These are phyloP conservation scores for Drosophila pachea DNA, from an alignment of 1,140 invertebrate genomes.

Conservation along the genomic window DNA sequence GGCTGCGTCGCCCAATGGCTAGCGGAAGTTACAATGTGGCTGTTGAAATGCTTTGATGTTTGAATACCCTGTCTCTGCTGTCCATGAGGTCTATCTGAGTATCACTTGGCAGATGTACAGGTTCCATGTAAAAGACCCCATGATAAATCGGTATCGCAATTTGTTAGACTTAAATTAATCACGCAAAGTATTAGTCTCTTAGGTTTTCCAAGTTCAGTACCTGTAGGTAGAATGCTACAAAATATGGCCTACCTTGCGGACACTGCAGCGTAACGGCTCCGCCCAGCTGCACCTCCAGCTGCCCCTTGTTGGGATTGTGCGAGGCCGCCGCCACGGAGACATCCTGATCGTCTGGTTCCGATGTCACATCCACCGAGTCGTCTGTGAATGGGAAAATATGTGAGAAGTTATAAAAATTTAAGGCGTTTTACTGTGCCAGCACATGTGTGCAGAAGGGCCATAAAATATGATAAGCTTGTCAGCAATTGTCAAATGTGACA, in stretches of 20 bases:
- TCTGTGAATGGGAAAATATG: slow-evolving; percentile 78
- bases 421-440: slow-evolving; percentile 16
- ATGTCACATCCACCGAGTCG: slow-evolving; percentile 82
- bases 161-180: too few species aligned
- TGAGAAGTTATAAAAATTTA: slow-evolving; percentile 37
- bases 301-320: slow-evolving; percentile 80
- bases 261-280: slow-evolving; percentile 91
- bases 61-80: too few species aligned
- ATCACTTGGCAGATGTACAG: too few species aligned
- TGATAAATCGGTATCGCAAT: too few species aligned
- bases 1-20: slow-evolving; percentile 10
- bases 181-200: too few species aligned
- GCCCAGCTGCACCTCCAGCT: slow-evolving; percentile 89
- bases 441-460: slow-evolving; percentile 11
- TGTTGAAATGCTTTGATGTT: slow-evolving; percentile 42
- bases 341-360: slow-evolving; percentile 80
- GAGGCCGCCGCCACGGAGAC: slow-evolving; percentile 77
- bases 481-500: slow-evolving; percentile 69
- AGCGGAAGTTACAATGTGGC: not conserved
- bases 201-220: too few species aligned
- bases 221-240: too few species aligned
- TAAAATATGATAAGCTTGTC: slow-evolving; percentile 51
- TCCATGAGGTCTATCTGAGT: too few species aligned
- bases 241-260: slow-evolving; percentile 85
- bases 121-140: too few species aligned